Evolutionary conservation across 2,797 vertebrate species (phyloP).

Genomic region (Lerista edwardsae): DNA sequence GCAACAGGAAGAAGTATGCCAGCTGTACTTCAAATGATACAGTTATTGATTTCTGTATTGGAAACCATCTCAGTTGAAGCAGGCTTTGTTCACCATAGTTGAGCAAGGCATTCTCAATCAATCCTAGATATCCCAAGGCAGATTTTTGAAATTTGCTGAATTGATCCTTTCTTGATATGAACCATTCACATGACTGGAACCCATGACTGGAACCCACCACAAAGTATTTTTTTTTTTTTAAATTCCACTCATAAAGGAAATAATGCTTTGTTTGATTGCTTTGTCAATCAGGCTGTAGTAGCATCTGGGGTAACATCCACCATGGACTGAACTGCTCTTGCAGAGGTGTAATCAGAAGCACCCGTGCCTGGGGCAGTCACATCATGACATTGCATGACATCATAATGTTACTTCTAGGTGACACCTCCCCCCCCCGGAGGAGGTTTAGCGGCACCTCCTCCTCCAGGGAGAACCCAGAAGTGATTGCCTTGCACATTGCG

Average conservation of each 20-base stretch:
- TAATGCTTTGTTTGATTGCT: too few relatives aligned
- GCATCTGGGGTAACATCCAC: too few relatives aligned
- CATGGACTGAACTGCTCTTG: too few relatives aligned
- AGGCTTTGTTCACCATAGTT: not conserved
- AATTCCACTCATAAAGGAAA: not conserved
- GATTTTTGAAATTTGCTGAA: not conserved
- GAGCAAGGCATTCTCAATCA: not conserved
- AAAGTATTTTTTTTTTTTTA: not conserved
- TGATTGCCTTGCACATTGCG: too few relatives aligned
- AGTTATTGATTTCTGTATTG: not conserved
- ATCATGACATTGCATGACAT: too few relatives aligned
- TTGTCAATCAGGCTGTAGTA: too few relatives aligned
- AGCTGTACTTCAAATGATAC: not conserved
- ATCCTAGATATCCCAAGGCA: not conserved
- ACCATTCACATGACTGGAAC: not conserved
- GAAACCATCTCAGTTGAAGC: not conserved
- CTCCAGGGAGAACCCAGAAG: too few relatives aligned
- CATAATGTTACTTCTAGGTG: too few relatives aligned
- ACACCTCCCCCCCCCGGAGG: too few relatives aligned
- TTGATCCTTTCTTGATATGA: not conserved
- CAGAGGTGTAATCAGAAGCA: too few relatives aligned
- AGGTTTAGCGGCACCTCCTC: too few relatives aligned
- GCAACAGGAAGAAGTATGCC: not conserved
- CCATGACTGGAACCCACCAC: not conserved
- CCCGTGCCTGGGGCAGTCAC: too few relatives aligned